Conservation (phyloP, 2,888 invertebrate species). For the Blastobasis adustella region DNA sequence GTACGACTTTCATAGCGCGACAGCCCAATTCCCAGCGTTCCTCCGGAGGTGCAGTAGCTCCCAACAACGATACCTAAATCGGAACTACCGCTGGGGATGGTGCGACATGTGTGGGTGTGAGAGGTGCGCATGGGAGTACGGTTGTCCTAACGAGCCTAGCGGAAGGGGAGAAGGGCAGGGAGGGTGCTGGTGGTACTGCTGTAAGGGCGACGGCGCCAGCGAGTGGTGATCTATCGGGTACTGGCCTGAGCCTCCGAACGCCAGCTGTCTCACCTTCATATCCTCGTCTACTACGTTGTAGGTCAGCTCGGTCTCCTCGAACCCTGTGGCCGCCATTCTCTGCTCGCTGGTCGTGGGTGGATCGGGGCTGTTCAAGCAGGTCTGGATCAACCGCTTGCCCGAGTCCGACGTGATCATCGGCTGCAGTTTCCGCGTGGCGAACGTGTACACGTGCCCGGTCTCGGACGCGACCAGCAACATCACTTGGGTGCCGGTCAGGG, state of each 20-base stretch:
- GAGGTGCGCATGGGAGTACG: slow-evolving; percentile 68
- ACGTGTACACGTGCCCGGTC: slow-evolving; percentile 99
- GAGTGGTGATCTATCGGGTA: slow-evolving; percentile 80
- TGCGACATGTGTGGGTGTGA: slow-evolving; percentile 84
- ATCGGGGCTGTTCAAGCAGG: slow-evolving; percentile 98
- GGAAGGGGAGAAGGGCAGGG: slow-evolving; percentile 85
- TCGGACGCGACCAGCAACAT: slow-evolving; percentile 99
- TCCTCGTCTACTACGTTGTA: slow-evolving; percentile 97
- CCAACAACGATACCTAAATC: slow-evolving; percentile 8
- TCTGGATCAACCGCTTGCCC: slow-evolving; percentile 98
- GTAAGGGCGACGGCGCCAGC: slow-evolving; percentile 77
- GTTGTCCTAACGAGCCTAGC: slow-evolving; percentile 67
- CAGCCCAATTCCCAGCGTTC: slow-evolving; percentile 13
- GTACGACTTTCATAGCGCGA: no score
- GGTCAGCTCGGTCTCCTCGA: slow-evolving; percentile 98
- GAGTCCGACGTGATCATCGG: slow-evolving; percentile 99
- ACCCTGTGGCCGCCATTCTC: slow-evolving; percentile 98
- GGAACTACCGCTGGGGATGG: slow-evolving; percentile 87
- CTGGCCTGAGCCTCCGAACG: slow-evolving; percentile 85
- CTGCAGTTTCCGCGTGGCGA: slow-evolving; percentile 98
- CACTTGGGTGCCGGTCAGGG: slow-evolving; percentile 99
- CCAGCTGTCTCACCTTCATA: slow-evolving; percentile 97
- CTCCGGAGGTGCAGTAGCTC: no score
- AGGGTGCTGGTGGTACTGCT: slow-evolving; percentile 84
- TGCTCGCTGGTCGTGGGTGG: slow-evolving; percentile 91